Percentiles rank a stretch among this genome's conserved stretches.
phyloP scores from a whole-genome alignment of 2,797 vertebrate genomes.

The Chromis chromis region DNA sequence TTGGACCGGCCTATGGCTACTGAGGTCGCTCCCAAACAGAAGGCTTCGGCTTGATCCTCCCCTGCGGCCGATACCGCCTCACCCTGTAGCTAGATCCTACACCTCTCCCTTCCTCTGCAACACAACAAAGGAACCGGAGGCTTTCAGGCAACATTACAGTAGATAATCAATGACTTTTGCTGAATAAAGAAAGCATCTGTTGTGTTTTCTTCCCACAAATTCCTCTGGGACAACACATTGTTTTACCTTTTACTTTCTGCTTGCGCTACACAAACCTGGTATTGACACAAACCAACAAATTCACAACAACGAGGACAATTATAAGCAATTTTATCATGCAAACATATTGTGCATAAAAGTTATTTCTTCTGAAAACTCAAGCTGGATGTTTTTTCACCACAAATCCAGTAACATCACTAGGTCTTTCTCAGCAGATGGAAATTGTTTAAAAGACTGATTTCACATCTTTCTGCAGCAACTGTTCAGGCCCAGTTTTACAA shows the following conservation, averaged over 20 bases:
- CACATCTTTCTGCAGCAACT: slow-evolving; percentile 21
- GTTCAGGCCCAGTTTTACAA: background rate
- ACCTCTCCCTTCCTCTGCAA: slow-evolving; percentile 7
- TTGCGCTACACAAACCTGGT: background rate
- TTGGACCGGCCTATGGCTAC: background rate
- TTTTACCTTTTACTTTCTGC: background rate
- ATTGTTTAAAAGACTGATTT: slow-evolving; percentile 7
- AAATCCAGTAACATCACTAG: background rate
- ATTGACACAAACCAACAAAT: background rate
- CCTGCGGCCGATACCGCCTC: background rate
- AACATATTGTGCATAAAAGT: background rate
- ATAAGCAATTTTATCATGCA: background rate
- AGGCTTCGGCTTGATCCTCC: slow-evolving; percentile 16
- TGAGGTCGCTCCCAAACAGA: slow-evolving; percentile 3
- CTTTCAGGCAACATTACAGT: slow-evolving; percentile 1
- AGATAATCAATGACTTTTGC: background rate
- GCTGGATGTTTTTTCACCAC: background rate
- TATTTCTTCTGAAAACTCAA: no score
- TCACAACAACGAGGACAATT: background rate
- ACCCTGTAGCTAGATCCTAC: slow-evolving; percentile 10
- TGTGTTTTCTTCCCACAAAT: slow-evolving; percentile 5
- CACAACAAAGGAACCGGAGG: background rate
- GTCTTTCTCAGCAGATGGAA: slow-evolving; percentile 15
- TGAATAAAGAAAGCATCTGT: slow-evolving; percentile 30
- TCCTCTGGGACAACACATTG: background rate